phyloP scores from a whole-genome alignment of 2,797 vertebrate species.

The Phataginus tetradactyla region DNA sequence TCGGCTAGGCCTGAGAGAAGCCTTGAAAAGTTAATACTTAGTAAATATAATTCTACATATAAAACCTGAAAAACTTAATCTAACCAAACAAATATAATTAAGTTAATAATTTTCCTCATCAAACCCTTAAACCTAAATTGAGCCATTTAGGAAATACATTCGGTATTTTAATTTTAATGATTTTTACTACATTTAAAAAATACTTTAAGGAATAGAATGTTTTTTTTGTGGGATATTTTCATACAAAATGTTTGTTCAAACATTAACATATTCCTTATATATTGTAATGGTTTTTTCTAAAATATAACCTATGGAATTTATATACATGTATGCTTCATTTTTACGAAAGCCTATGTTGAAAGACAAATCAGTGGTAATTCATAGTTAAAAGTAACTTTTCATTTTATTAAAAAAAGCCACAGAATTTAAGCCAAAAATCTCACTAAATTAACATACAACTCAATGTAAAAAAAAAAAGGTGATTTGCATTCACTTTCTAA shows the following conservation, averaged over 20 bases:
- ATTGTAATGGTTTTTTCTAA: constrained; percentile 7
- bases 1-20: not conserved
- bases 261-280: not conserved
- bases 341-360: not conserved
- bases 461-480: not conserved
- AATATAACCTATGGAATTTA: not conserved
- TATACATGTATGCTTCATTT: not conserved
- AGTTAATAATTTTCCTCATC: constrained; percentile 7
- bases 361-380: constrained; percentile 28
- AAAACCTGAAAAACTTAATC: constrained; percentile 41
- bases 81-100: constrained; percentile 8
- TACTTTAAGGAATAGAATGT: not conserved
- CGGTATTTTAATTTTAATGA: constrained; percentile 4
- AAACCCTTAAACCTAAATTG: constrained; percentile 29
- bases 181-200: constrained; percentile 47
- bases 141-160: not conserved
- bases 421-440: not conserved
- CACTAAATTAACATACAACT: constrained; percentile 41
- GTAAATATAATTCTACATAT: not conserved
- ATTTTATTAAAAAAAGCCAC: constrained; percentile 26
- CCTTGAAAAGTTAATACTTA: constrained; percentile 16
- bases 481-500: constrained; percentile 21
- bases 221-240: constrained; percentile 10
- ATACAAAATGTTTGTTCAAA: not conserved
- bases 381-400: constrained; percentile 12